Base-by-base conservation (phyloP, 2,797 vertebrate species). In the Lacerta bilineata region DNA sequence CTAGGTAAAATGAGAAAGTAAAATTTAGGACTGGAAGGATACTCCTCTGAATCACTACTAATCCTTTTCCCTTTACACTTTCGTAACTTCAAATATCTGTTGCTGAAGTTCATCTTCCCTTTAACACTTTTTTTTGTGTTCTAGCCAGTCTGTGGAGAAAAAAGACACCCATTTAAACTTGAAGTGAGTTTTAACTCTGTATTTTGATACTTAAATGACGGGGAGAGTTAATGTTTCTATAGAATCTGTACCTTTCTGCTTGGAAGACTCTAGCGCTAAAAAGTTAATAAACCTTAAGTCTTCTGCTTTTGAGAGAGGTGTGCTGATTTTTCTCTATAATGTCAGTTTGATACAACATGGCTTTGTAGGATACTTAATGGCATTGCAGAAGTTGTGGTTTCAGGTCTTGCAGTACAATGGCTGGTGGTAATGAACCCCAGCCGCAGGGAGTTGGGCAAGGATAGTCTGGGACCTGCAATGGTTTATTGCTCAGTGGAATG, bases 211-310 rank as follows among this genome's bases (percentile, higher is more conserved):
- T 50, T 75, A 81, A 87, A 82, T 50, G 71, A 66, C 2, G 18
- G 59, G 18, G 79, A 66, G 71, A 66, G 61, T 83, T 81, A 78
- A 83, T 84, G 17, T 84, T 78, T 43, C 33, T 59, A 59, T 79
- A 88, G 64, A 71, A 84, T 43, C 43, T 78, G 33, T 59, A 79
- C 10, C 18, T 64, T 87, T 61, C 27, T 84, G 75, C 18, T 83
- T 78, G 41, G 87, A 41, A 83, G 87, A 83, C 61, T 69, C 36
- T 64, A 43, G 85, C 68, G 43, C n/a, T 46, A 41, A 86, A 86
- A 43, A 83, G 61, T 71, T 77, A 88, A 88, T 88, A 88, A 88
- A 50, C 11, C 64, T 88, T 84, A 77, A 55, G 29, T 61, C 33
- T 29, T 41, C 10, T 17, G 27, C 7, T 88, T 71, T 59, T 50